phyloP scores from a whole-genome alignment of 2,113 vertebrate species.

The Cairina moschata region DNA sequence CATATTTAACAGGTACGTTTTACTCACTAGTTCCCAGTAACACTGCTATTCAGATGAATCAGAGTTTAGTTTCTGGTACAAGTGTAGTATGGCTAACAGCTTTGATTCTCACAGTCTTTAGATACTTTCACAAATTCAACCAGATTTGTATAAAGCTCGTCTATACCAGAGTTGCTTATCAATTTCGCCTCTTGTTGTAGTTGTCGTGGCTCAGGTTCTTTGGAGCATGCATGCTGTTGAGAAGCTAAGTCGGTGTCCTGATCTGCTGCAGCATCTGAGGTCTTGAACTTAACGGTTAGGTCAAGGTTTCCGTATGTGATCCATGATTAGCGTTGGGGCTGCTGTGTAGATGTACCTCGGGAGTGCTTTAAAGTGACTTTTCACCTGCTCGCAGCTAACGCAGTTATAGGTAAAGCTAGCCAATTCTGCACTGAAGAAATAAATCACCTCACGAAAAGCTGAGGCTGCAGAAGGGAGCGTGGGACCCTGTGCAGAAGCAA shows the following conservation, averaged over 20 bases:
- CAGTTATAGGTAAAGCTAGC: not conserved
- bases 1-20: not conserved
- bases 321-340: not conserved
- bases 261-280: not conserved
- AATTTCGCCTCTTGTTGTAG: not conserved
- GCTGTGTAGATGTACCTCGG: not conserved
- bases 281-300: not conserved
- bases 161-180: not conserved
- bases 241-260: not conserved
- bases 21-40: not conserved
- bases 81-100: not conserved
- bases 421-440: not conserved
- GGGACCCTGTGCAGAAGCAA: accelerated
- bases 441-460: not conserved
- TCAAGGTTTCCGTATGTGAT: accelerated
- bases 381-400: not conserved
- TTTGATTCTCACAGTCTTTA: not conserved
- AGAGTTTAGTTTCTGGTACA: not conserved
- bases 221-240: accelerated
- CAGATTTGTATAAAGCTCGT: not conserved
- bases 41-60: not conserved
- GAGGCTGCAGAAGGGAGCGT: not conserved
- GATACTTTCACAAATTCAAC: not conserved
- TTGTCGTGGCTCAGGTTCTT: not conserved
- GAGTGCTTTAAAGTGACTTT: not conserved